phyloP scores from a whole-genome alignment of 2,888 invertebrate species.

The Agriopis aurantiaria region DNA sequence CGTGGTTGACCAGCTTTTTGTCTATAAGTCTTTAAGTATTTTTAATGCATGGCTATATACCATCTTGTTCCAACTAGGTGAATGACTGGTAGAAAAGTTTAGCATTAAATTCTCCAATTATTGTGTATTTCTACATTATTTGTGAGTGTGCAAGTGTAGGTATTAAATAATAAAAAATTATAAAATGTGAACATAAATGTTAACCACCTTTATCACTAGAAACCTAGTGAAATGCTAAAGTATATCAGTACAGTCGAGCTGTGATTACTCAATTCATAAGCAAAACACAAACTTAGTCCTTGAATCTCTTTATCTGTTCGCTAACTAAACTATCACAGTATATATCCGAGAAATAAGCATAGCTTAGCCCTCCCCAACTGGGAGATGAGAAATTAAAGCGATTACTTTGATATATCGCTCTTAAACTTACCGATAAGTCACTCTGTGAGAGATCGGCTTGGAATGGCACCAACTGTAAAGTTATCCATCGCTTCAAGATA shows the following conservation, averaged over 20 bases:
- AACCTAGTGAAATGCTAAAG: not conserved
- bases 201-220: not conserved
- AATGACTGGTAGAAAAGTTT: too few relatives aligned
- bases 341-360: constrained; percentile 75
- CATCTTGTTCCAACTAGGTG: too few relatives aligned
- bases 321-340: constrained; percentile 64
- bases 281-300: constrained; percentile 18
- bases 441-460: constrained; percentile 78
- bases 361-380: constrained; percentile 71
- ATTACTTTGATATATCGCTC: constrained; percentile 84
- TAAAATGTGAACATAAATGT: not conserved
- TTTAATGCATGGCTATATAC: too few relatives aligned
- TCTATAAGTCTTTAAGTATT: too few relatives aligned
- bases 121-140: too few relatives aligned
- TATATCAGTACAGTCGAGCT: not conserved
- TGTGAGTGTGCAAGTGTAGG: too few relatives aligned
- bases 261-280: not conserved
- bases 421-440: constrained; percentile 85
- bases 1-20: too few relatives aligned
- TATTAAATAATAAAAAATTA: too few relatives aligned
- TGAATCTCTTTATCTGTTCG: constrained; percentile 27
- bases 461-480: constrained; percentile 81
- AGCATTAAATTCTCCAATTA: too few relatives aligned
- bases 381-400: constrained; percentile 85
- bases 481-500: constrained; percentile 76